phyloP scores from a whole-genome alignment of 2,888 invertebrate genomes.

The Hedychridium roseum region DNA sequence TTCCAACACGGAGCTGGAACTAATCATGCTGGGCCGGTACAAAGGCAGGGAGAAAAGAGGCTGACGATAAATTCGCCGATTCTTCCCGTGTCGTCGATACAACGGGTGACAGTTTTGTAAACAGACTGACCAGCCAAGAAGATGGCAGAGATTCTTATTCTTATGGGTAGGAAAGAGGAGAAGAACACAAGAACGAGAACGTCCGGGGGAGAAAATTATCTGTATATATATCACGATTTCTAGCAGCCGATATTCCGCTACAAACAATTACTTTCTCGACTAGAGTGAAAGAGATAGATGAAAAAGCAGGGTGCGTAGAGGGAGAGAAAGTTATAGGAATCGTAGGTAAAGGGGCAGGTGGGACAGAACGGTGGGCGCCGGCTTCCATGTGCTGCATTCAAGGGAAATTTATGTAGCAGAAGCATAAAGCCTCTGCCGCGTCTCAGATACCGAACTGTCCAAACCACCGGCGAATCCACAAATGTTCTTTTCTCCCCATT shows the following conservation, averaged over 20 bases:
- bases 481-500: conserved; percentile 26
- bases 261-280: no score
- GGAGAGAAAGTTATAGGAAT: conserved; percentile 13
- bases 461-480: conserved; percentile 42
- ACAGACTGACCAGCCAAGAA: conserved; percentile 22
- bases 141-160: conserved; percentile 6
- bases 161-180: neutral
- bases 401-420: conserved; percentile 53
- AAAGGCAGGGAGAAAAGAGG: conserved; percentile 17
- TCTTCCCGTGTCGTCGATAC: conserved; percentile 27
- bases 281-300: conserved; percentile 7
- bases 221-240: no score
- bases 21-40: conserved; percentile 24
- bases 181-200: neutral
- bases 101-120: conserved; percentile 33
- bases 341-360: conserved; percentile 38
- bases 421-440: conserved; percentile 50
- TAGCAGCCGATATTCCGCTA: no score
- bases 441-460: conserved; percentile 24
- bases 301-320: conserved; percentile 10
- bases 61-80: conserved; percentile 38
- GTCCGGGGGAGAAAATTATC: no score
- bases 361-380: conserved; percentile 40
- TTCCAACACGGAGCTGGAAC: conserved; percentile 21
- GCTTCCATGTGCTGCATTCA: conserved; percentile 47